A percentile compares a stretch with the other conserved stretches of the same genome.
These are phyloP conservation scores for Sebastes taczanowskii DNA, from an alignment of 2,797 vertebrate genomes.

Conservation along the genomic window DNA sequence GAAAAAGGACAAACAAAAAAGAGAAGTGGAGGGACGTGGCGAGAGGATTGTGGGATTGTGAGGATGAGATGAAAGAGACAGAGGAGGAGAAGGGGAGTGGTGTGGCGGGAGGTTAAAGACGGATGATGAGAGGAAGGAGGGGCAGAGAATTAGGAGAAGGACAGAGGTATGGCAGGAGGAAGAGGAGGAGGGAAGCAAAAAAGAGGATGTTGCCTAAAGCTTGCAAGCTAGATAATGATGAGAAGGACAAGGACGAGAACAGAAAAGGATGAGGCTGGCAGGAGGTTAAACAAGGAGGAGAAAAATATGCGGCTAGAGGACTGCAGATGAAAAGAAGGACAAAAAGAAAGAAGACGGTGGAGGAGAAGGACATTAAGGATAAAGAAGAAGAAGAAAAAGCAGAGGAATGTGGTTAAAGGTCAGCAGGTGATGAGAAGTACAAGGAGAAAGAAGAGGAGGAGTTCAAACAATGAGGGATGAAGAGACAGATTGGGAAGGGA, in stretches of 20 bases:
- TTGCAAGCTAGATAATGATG: background rate
- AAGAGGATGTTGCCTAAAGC: conserved; percentile 2
- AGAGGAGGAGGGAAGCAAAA: background rate
- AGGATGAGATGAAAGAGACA: background rate
- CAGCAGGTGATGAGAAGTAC: background rate
- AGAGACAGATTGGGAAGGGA: background rate
- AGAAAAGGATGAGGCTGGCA: background rate
- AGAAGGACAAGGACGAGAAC: background rate
- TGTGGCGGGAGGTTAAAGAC: conserved; percentile 11
- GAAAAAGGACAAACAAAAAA: background rate
- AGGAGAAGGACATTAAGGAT: background rate
- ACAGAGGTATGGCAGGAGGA: background rate
- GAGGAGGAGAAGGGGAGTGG: background rate
- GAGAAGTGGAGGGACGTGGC: background rate
- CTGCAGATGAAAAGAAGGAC: background rate
- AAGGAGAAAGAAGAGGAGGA: background rate
- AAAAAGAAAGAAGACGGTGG: background rate
- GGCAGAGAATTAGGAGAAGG: background rate
- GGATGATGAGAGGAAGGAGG: conserved; percentile 12
- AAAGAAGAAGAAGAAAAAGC: background rate
- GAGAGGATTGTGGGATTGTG: background rate
- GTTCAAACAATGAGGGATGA: background rate
- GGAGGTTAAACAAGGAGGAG: background rate
- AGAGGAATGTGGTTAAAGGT: background rate
- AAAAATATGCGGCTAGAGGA: background rate